phyloP scores from a whole-genome alignment of 2,888 invertebrate species.

The Drosophila robusta region DNA sequence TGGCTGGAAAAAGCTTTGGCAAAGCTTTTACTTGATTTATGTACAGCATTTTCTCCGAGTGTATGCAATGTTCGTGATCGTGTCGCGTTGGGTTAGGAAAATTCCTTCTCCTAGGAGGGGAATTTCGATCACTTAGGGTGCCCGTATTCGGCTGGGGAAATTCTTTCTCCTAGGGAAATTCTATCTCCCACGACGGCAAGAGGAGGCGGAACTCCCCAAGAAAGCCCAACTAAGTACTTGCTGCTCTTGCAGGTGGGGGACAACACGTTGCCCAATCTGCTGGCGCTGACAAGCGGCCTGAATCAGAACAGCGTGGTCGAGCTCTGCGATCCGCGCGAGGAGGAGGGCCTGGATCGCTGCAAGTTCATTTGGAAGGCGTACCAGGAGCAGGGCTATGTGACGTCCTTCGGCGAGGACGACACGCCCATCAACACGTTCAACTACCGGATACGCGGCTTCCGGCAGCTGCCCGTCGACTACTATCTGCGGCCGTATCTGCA shows the following conservation, averaged over 20 bases:
- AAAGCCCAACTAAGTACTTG: too few species aligned
- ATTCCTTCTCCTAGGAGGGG: too few species aligned
- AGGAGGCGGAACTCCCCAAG: too few species aligned
- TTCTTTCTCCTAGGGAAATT: too few species aligned
- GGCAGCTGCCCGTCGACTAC: constrained; percentile 90
- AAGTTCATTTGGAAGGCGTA: constrained; percentile 91
- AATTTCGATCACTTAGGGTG: too few species aligned
- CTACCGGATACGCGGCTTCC: constrained; percentile 89
- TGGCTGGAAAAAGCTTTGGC: too few species aligned
- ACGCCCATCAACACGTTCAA: constrained; percentile 88
- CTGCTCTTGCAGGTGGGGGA: constrained; percentile 88
- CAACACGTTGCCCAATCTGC: constrained; percentile 94
- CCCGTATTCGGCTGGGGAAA: too few species aligned
- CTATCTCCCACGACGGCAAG: too few species aligned
- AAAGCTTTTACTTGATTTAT: too few species aligned
- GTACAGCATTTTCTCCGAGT: too few species aligned
- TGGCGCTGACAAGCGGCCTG: constrained; percentile 91
- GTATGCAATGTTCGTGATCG: too few species aligned
- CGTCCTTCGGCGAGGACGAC: constrained; percentile 92
- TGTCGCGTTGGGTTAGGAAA: too few species aligned
- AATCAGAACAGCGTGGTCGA: constrained; percentile 84
- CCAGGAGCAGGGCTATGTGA: constrained; percentile 88
- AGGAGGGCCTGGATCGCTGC: constrained; percentile 88
- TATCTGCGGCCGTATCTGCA: constrained; percentile 90
- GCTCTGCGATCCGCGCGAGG: constrained; percentile 84